Conservation (phyloP, 2,113 vertebrate species). For the Podarcis muralis region DNA sequence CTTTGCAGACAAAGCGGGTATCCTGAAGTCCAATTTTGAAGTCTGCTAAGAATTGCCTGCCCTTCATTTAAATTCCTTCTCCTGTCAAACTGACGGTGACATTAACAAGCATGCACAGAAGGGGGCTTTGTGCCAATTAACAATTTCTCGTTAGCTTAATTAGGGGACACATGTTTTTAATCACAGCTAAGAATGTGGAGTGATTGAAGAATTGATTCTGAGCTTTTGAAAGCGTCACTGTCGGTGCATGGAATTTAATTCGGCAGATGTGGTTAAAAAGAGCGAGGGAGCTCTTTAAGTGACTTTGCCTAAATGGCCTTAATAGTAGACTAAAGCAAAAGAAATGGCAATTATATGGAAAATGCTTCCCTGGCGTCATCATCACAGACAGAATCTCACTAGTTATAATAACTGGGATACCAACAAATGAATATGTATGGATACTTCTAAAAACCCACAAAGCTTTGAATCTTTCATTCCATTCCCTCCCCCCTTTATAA, state of each 20-base stretch:
- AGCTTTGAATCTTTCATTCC: not conserved
- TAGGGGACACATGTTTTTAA: slow-evolving; percentile 88
- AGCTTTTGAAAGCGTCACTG: slow-evolving; percentile 65
- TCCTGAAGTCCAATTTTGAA: not conserved
- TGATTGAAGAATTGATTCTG: slow-evolving; percentile 79
- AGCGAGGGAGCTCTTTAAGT: slow-evolving; percentile 33
- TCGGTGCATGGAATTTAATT: slow-evolving; percentile 71
- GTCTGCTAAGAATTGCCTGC: slow-evolving; percentile 44
- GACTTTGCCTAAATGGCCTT: slow-evolving; percentile 42
- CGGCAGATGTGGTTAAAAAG: slow-evolving; percentile 66
- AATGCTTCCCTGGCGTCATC: not conserved
- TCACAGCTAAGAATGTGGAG: slow-evolving; percentile 77
- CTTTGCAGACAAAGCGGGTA: slow-evolving; percentile 5
- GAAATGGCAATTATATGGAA: not conserved
- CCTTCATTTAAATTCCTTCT: slow-evolving; percentile 74
- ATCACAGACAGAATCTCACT: not conserved
- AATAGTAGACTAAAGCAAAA: slow-evolving; percentile 26
- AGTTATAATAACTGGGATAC: not conserved
- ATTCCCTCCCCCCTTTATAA: not conserved
- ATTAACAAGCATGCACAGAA: slow-evolving; percentile 76
- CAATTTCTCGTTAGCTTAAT: slow-evolving; percentile 86
- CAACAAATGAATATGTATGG: not conserved
- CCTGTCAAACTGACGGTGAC: slow-evolving; percentile 77
- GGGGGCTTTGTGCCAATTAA: slow-evolving; percentile 79
- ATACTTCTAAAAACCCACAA: not conserved